phyloP scores from a whole-genome alignment of 2,113 vertebrate species.

The Misgurnus mizolepis region DNA sequence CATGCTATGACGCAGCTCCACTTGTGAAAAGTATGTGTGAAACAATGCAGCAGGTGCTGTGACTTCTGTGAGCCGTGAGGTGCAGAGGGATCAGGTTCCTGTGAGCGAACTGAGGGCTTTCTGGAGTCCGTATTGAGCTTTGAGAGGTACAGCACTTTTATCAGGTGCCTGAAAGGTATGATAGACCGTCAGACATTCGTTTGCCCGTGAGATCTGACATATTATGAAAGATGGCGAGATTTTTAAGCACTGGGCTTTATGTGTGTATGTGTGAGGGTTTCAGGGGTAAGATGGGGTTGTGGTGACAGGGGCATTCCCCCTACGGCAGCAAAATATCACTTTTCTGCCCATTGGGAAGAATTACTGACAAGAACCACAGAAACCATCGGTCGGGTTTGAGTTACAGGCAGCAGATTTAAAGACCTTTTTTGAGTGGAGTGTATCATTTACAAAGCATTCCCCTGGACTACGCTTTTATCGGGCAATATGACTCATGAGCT shows the following conservation, averaged over 20 bases:
- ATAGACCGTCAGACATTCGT: neutral
- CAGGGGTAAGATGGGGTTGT: slow-evolving; percentile 64
- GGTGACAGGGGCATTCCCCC: slow-evolving; percentile 67
- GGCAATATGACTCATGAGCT: slow-evolving; percentile 68
- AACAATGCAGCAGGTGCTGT: slow-evolving; percentile 59
- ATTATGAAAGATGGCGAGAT: neutral
- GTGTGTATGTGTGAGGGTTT: slow-evolving; percentile 32
- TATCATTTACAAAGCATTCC: slow-evolving; percentile 73
- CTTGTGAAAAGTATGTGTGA: slow-evolving; percentile 35
- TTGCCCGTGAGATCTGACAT: slow-evolving; percentile 20
- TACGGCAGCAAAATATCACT: slow-evolving; percentile 73
- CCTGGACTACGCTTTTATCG: slow-evolving; percentile 66
- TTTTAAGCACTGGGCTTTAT: slow-evolving; percentile 14
- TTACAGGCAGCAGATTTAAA: slow-evolving; percentile 69
- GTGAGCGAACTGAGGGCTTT: neutral
- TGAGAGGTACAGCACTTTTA: neutral
- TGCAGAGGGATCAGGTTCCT: slow-evolving; percentile 45
- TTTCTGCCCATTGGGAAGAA: slow-evolving; percentile 65
- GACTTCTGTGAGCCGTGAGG: slow-evolving; percentile 15
- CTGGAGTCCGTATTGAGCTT: neutral
- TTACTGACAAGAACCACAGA: slow-evolving; percentile 71
- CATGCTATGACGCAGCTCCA: neutral
- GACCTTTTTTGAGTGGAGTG: slow-evolving; percentile 57
- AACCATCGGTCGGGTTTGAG: slow-evolving; percentile 61
- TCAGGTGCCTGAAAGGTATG: slow-evolving; percentile 29